Conservation (phyloP, 2,113 vertebrate species). For the Procapra przewalskii region DNA sequence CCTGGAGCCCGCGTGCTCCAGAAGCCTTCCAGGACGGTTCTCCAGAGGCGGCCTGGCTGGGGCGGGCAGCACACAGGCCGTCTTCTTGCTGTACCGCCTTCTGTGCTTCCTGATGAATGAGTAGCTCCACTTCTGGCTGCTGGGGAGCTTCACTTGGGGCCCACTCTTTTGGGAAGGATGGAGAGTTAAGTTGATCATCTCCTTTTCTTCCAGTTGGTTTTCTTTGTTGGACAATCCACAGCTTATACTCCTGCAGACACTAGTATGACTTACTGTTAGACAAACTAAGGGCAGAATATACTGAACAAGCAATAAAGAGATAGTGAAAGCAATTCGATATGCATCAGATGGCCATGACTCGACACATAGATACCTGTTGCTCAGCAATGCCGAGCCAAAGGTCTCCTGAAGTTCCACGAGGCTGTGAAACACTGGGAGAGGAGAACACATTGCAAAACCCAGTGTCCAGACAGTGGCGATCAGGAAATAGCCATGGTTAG, state of each 20-base stretch:
- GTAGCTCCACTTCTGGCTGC: slow-evolving; percentile 73
- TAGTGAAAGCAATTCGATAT: slow-evolving; percentile 85
- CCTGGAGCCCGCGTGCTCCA: slow-evolving; percentile 73
- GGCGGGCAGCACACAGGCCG: slow-evolving; percentile 82
- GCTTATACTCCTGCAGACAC: slow-evolving; percentile 84
- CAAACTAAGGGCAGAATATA: slow-evolving; percentile 85
- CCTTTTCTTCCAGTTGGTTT: slow-evolving; percentile 82
- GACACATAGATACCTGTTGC: slow-evolving; percentile 82
- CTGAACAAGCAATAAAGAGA: slow-evolving; percentile 84
- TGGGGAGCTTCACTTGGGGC: slow-evolving; percentile 44
- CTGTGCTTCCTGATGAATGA: slow-evolving; percentile 80
- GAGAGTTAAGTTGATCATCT: slow-evolving; percentile 85
- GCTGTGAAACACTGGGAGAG: slow-evolving; percentile 85
- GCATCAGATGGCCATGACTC: slow-evolving; percentile 86
- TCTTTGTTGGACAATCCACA: slow-evolving; percentile 79
- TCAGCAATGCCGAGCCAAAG: slow-evolving; percentile 77
- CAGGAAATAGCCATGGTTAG: slow-evolving; percentile 84
- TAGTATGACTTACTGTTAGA: slow-evolving; percentile 85
- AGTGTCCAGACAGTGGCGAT: slow-evolving; percentile 81
- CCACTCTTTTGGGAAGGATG: slow-evolving; percentile 74
- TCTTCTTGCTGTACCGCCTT: slow-evolving; percentile 84
- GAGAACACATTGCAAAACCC: slow-evolving; percentile 84
- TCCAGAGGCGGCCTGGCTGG: slow-evolving; percentile 71
- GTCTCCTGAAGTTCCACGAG: slow-evolving; percentile 83
- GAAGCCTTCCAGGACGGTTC: slow-evolving; percentile 56